Evolutionary conservation across 2,888 invertebrate species (phyloP).

Genomic region (Apotomis betuletana): DNA sequence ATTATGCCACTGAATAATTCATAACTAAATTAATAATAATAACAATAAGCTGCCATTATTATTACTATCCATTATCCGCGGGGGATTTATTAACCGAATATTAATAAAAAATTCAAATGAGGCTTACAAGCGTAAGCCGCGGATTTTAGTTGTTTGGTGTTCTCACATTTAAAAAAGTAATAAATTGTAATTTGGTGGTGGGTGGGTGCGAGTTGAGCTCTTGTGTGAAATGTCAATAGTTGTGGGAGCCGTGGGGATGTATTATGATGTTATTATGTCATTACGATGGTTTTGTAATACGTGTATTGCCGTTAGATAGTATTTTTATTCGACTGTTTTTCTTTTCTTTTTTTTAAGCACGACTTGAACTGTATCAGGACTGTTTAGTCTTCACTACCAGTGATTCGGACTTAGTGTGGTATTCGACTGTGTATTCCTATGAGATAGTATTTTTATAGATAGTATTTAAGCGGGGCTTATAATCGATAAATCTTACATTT

Average conservation of each 20-base stretch:
- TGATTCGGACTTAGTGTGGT: too few relatives aligned
- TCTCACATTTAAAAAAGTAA: slow-evolving; percentile 61
- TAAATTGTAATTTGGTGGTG: slow-evolving; percentile 57
- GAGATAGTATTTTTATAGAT: too few relatives aligned
- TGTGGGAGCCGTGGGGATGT: slow-evolving; percentile 24
- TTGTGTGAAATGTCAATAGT: slow-evolving; percentile 68
- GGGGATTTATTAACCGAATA: slow-evolving; percentile 61
- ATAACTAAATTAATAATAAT: slow-evolving; percentile 77
- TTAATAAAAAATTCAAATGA: slow-evolving; percentile 82
- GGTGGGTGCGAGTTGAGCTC: slow-evolving; percentile 54
- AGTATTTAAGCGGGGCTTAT: too few relatives aligned
- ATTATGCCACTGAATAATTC: slow-evolving; percentile 70
- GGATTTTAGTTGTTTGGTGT: slow-evolving; percentile 74
- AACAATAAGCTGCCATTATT: slow-evolving; percentile 62
- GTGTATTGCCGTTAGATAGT: not conserved
- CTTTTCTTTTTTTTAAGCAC: too few relatives aligned
- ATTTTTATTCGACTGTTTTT: too few relatives aligned
- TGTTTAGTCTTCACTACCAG: too few relatives aligned
- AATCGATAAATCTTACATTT: too few relatives aligned
- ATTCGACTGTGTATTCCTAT: too few relatives aligned
- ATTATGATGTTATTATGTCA: slow-evolving; percentile 30
- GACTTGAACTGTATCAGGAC: too few relatives aligned
- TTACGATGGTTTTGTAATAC: slow-evolving; percentile 10
- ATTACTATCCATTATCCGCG: slow-evolving; percentile 44
- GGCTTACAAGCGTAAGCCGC: slow-evolving; percentile 71